Conservation (phyloP, 2,113 vertebrate genomes). For the Scolopax mira region DNA sequence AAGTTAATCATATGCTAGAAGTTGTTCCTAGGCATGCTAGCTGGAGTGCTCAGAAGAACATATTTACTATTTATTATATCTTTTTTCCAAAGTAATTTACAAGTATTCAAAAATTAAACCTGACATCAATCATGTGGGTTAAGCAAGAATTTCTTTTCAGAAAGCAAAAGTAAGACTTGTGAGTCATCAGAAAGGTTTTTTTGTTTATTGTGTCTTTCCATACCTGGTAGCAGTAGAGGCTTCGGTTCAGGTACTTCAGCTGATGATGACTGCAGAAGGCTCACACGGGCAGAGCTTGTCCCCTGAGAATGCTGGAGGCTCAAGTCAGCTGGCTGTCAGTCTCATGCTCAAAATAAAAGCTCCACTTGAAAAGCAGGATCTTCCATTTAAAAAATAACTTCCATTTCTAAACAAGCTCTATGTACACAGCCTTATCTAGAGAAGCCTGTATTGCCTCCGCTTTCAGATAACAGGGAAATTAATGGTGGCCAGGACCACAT, state of each 20-base stretch:
- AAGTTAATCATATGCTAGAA: not conserved
- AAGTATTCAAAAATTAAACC: not conserved
- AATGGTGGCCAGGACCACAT: not conserved
- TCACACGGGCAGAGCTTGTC: not conserved
- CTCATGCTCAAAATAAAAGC: not conserved
- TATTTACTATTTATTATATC: not conserved
- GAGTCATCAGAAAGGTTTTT: not conserved
- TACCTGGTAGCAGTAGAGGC: not conserved
- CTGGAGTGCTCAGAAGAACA: not conserved
- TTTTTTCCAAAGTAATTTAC: not conserved
- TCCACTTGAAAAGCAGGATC: not conserved
- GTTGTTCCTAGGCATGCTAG: not conserved
- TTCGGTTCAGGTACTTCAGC: not conserved
- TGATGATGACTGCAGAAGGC: rapidly evolving
- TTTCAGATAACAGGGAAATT: not conserved
- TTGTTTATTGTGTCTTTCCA: not conserved
- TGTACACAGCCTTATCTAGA: slow-evolving; percentile 12
- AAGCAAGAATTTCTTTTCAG: not conserved
- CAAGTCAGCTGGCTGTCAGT: not conserved
- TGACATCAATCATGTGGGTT: not conserved
- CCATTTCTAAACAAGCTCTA: not conserved
- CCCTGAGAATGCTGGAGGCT: not conserved
- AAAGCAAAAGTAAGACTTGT: not conserved
- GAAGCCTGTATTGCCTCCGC: not conserved
- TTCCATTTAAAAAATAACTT: not conserved